These are phyloP conservation scores for Ecdyonurus torrentis DNA, from an alignment of 2,888 invertebrate species.

Conservation along the genomic window DNA sequence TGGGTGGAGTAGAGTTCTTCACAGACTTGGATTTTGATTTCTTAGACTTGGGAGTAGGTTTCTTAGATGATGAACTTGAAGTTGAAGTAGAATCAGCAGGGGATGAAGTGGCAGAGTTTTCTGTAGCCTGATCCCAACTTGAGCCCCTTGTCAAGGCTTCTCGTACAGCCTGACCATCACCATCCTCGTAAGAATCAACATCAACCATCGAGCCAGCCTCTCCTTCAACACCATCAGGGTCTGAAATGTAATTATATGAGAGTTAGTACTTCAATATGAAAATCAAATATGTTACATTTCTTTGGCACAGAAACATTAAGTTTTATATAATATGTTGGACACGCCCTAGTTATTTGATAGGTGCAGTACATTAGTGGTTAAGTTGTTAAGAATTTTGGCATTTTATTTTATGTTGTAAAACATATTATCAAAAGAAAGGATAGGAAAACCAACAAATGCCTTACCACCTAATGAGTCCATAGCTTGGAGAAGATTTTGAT, in stretches of 20 bases:
- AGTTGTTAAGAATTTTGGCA: too few species aligned
- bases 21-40: background rate
- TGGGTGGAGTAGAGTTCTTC: background rate
- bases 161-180: slow-evolving; percentile 14
- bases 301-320: too few species aligned
- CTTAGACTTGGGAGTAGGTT: slow-evolving; percentile 8
- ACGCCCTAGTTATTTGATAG: too few species aligned
- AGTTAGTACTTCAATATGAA: too few species aligned
- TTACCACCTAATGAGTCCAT: too few species aligned
- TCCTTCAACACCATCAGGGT: background rate
- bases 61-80: slow-evolving; percentile 16
- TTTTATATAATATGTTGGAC: too few species aligned
- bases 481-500: too few species aligned
- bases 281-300: too few species aligned
- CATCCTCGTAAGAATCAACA: slow-evolving; percentile 16
- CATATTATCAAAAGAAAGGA: too few species aligned
- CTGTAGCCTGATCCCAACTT: slow-evolving; percentile 13
- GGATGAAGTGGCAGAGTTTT: slow-evolving; percentile 16
- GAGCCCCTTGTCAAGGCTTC: slow-evolving; percentile 13
- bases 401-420: too few species aligned
- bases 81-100: slow-evolving; percentile 18
- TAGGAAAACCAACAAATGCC: too few species aligned
- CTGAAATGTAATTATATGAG: background rate
- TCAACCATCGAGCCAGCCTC: slow-evolving; percentile 11
- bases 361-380: too few species aligned